Base-by-base conservation (phyloP, 2,113 vertebrate species). In the Bostrychus sinensis region DNA sequence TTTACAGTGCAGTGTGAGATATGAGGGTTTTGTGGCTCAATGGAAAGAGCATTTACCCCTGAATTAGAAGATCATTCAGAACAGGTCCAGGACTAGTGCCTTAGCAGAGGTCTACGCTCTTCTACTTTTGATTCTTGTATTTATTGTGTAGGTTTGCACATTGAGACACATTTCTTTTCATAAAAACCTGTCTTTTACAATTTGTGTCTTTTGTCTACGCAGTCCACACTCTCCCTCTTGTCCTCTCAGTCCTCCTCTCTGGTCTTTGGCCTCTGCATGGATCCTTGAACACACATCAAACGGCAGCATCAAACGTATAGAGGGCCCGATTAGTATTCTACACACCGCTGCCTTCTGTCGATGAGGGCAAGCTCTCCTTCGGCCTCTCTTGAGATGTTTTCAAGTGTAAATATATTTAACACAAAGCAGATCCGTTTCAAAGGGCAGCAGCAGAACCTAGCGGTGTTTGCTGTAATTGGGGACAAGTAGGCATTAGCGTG, bases 361-460 rank as follows among this genome's bases (percentile, higher is more conserved):
- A 32, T 19, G 70, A 78, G 46, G 82, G 83, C 82, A 80, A 78
- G 81, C 87, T 78, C 53, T 78, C 32, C 34, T 81, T 77, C 72
- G 84, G 72, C 77, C 82, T 85, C 62, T 80, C 2, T 55, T 53
- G 80, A 87, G 87, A 67, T 76, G 79, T 91, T 89, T 91, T 89
- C 85, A 92, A 85, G 60, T 86, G 80, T 87, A 92, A 92, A 89
- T 88, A 89, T 56, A 83, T 82, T 69, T 88, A 83, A 92, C 75
- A 56, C 75, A 87, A 91, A 92, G 80, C 69, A 92, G 77, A 92
- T 69, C 56, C 67, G 46, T 82, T 75, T 72, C 84, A 87, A 84
- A 87, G 89, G 81, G 73, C 77, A 88, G 74, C 86, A 60, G 76
- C 22, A n/a, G 65, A 80, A 82, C 73, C 77, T 77, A 72, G 80